phyloP scores from a whole-genome alignment of 2,797 vertebrate species.

The Rhinella marina region DNA sequence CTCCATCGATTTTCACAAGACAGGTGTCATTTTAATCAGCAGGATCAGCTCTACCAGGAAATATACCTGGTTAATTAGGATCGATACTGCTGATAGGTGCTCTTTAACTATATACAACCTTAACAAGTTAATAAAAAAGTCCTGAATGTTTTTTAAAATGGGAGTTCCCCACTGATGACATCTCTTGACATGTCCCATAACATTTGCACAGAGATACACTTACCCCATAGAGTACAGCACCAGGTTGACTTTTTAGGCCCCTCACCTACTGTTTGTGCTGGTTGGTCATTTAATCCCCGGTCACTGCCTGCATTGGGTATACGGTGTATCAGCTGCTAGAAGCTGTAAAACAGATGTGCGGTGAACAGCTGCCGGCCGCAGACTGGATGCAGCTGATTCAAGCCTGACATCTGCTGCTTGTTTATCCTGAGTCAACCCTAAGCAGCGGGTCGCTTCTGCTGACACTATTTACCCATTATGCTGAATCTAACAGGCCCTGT shows the following conservation, averaged over 20 bases:
- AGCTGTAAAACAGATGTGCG: constrained; percentile 48
- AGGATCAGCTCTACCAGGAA: too few relatives aligned
- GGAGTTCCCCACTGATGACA: neutral
- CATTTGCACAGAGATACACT: neutral
- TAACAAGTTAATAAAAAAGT: neutral
- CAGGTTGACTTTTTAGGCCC: neutral
- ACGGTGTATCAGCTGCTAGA: constrained; percentile 6
- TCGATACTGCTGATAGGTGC: too few relatives aligned
- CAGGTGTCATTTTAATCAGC: too few relatives aligned
- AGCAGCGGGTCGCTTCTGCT: constrained; percentile 10
- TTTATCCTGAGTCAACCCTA: constrained; percentile 45
- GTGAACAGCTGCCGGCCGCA: constrained; percentile 23
- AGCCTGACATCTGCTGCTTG: constrained; percentile 37
- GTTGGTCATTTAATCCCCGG: neutral
- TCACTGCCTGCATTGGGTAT: neutral
- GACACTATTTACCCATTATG: neutral
- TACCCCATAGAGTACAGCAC: neutral
- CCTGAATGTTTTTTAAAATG: neutral
- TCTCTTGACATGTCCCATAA: neutral
- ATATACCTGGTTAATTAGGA: too few relatives aligned
- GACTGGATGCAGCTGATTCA: constrained; percentile 23
- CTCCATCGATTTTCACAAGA: too few relatives aligned
- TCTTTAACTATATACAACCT: too few relatives aligned
- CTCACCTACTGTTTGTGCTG: neutral
- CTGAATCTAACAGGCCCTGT: neutral